Base-by-base conservation (phyloP, 1,140 invertebrate genomes). In the Patella vulgata region DNA sequence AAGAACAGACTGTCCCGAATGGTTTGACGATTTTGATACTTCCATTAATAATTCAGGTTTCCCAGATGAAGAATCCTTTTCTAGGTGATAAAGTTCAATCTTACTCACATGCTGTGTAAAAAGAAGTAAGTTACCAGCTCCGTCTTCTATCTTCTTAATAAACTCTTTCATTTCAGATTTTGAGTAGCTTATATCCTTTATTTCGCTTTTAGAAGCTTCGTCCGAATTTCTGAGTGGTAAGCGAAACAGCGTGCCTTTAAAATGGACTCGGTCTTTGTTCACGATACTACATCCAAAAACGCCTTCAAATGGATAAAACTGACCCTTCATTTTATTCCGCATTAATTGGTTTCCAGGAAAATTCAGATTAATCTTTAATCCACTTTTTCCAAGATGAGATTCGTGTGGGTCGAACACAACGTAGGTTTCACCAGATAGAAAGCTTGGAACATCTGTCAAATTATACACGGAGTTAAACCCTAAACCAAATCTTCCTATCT, bases 381-480 rank as follows among this genome's bases (percentile, higher is more conserved):
- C 81, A n/a, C 74, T 73, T 23, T 66, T 67, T 3, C 72, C 73
- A 6, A 82, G 62, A 55, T 78, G 66, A 19, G 62, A 72, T 21
- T 59, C 58, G 44, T 83, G 80, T 1, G 82, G 82, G 57, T 83
- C 82, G 71, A 83, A 82, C 9, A 83, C 75, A 1, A 81, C 78
- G 19, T 82, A 33, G 25, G 56, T 71, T 42, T 75, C 50, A 12
- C 76, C 59, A 50, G 75, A 77, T 2, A 83, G n/a, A n/a, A n/a
- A n/a, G n/a, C n/a, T n/a, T n/a, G n/a, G n/a, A n/a, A 59, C 74
- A 70, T 8, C 82, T n/a, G n/a, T n/a, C n/a, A n/a, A n/a, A n/a
- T n/a, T n/a, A n/a, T n/a, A n/a, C n/a, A n/a, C n/a, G n/a, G n/a
- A n/a, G n/a, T n/a, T n/a, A n/a, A n/a, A n/a, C n/a, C n/a, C n/a